Evolutionary conservation across 35 echinoderm and acorn worm genomes (phyloP).

Genomic region (Lytechinus pictus): DNA sequence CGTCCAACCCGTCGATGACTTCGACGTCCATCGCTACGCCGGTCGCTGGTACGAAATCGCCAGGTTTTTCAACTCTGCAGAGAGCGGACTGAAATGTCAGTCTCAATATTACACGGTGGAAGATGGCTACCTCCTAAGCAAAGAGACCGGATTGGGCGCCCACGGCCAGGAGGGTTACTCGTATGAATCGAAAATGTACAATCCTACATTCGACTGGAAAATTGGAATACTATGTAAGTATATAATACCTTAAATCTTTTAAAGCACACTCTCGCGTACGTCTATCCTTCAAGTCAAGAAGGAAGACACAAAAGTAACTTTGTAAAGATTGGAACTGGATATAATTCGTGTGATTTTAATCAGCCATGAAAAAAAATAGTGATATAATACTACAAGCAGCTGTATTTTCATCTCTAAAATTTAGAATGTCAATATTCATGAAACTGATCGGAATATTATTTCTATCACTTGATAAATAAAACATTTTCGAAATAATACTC

Average conservation of each 20-base stretch:
- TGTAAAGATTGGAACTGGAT: too few relatives aligned
- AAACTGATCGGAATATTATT: too few relatives aligned
- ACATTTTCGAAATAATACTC: too few relatives aligned
- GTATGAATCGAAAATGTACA: neutral
- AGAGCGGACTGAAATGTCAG: neutral
- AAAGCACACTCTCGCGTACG: too few relatives aligned
- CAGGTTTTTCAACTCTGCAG: neutral
- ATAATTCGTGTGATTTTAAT: too few relatives aligned
- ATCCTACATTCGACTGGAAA: neutral
- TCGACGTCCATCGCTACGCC: neutral
- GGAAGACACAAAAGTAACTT: too few relatives aligned
- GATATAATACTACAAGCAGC: too few relatives aligned
- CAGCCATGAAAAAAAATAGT: too few relatives aligned
- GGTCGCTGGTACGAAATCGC: constrained; percentile 27
- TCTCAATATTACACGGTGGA: neutral
- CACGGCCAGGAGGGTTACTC: neutral
- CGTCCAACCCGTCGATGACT: neutral
- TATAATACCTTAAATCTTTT: neutral
- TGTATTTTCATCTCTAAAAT: too few relatives aligned
- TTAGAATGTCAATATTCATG: too few relatives aligned
- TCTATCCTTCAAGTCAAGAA: too few relatives aligned
- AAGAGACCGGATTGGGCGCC: neutral
- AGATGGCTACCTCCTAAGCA: neutral
- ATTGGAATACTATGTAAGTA: neutral
- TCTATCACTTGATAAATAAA: too few relatives aligned